A percentile compares a stretch with the other conserved stretches of the same genome.
Evolutionary conservation across 2,888 invertebrate genomes (phyloP).

Genomic region (Strigamia transsilvanica): DNA sequence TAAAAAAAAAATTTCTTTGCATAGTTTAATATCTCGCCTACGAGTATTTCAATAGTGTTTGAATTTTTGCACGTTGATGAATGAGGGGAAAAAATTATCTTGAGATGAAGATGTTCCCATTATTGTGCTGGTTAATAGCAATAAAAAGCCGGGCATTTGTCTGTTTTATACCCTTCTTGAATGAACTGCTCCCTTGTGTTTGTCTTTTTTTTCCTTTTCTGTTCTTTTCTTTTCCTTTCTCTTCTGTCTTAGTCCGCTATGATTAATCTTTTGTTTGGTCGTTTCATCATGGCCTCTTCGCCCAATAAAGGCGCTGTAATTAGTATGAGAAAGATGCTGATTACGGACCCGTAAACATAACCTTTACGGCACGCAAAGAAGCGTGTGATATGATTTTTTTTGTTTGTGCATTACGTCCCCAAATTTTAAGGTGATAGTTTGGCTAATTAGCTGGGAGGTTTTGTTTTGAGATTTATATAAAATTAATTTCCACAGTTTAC

Average conservation of each 20-base stretch:
- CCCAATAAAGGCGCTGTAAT: slow-evolving; percentile 45
- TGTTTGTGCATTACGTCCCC: not conserved
- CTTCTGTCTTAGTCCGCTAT: slow-evolving; percentile 32
- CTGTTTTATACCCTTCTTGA: slow-evolving; percentile 48
- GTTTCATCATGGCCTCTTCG: slow-evolving; percentile 44
- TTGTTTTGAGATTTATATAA: slow-evolving; percentile 17
- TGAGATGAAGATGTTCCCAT: slow-evolving; percentile 27
- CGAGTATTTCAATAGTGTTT: slow-evolving; percentile 2
- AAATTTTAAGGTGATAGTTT: not conserved
- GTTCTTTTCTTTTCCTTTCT: not conserved
- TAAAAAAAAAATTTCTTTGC: not conserved
- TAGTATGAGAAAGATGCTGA: slow-evolving; percentile 45
- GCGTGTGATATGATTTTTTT: slow-evolving; percentile 22
- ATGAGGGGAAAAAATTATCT: slow-evolving; percentile 14
- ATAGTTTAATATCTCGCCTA: not conserved
- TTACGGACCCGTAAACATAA: slow-evolving; percentile 43
- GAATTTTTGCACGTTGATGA: not conserved
- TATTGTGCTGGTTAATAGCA: slow-evolving; percentile 33
- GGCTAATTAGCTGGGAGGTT: slow-evolving; percentile 22
- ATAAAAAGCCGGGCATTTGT: slow-evolving; percentile 35
- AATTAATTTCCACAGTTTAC: slow-evolving; percentile 40
- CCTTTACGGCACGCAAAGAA: slow-evolving; percentile 22
- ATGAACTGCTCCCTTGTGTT: slow-evolving; percentile 45
- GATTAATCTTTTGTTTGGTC: slow-evolving; percentile 48
- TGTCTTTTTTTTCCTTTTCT: slow-evolving; percentile 5